A percentile compares a stretch with the other conserved stretches of the same genome.
Conservation (phyloP, 1,140 invertebrate species). For the Drosophila nasuta region DNA sequence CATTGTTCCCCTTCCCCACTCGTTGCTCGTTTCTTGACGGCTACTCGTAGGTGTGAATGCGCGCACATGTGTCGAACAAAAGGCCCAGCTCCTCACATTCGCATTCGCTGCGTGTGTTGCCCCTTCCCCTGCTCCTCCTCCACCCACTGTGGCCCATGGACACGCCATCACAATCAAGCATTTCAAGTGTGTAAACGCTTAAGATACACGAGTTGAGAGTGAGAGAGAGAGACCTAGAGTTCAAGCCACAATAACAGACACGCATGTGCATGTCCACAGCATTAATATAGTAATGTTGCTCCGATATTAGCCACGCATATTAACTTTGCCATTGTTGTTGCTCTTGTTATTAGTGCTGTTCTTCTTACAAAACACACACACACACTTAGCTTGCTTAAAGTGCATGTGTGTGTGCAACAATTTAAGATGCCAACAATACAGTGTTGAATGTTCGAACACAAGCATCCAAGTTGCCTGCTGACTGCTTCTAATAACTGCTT, state of each 20-base stretch:
- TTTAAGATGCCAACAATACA: slow-evolving; percentile 26
- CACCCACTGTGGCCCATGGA: neutral
- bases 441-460: too few species aligned
- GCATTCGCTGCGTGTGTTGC: neutral
- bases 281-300: slow-evolving; percentile 77
- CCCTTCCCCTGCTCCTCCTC: neutral
- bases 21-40: slow-evolving; percentile 52
- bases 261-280: slow-evolving; percentile 66
- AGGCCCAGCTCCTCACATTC: slow-evolving; percentile 49
- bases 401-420: slow-evolving; percentile 29
- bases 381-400: slow-evolving; percentile 6
- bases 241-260: slow-evolving; percentile 24
- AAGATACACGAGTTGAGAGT: neutral
- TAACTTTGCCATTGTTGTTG: slow-evolving; percentile 56
- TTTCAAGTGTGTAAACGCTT: slow-evolving; percentile 34
- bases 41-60: slow-evolving; percentile 76
- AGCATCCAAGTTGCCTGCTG: too few species aligned
- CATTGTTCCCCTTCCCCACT: slow-evolving; percentile 37
- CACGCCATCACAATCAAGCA: slow-evolving; percentile 9
- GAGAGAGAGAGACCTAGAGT: neutral
- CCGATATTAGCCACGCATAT: slow-evolving; percentile 79
- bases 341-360: slow-evolving; percentile 17
- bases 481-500: slow-evolving; percentile 1
- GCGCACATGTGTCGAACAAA: slow-evolving; percentile 80
- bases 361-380: too few species aligned